Conservation (phyloP, 1,140 invertebrate species). For the Drosophila melanogaster region DNA sequence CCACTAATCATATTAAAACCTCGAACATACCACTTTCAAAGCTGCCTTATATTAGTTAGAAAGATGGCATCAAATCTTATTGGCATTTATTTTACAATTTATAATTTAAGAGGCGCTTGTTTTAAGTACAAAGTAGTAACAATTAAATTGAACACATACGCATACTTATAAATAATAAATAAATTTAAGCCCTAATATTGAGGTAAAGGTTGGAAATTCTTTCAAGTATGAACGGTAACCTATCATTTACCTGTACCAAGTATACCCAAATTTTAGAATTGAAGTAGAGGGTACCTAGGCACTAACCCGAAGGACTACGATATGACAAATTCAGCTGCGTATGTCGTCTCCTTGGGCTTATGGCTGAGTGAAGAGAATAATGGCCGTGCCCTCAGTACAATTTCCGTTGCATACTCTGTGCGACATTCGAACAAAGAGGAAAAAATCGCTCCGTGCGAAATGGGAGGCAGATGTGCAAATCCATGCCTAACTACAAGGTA, state of each 20-base stretch:
- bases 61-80: too few relatives aligned
- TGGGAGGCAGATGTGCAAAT: conserved; percentile 32
- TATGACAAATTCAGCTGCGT: conserved; percentile 63
- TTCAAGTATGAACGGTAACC: too few relatives aligned
- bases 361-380: conserved; percentile 24
- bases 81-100: too few relatives aligned
- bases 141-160: too few relatives aligned
- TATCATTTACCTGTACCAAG: not conserved
- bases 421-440: conserved; percentile 17
- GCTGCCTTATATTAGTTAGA: too few relatives aligned
- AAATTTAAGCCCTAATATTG: too few relatives aligned
- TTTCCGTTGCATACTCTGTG: conserved; percentile 67
- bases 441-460: conserved; percentile 8
- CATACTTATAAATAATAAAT: too few relatives aligned
- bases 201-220: too few relatives aligned
- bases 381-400: conserved; percentile 58
- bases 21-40: too few relatives aligned
- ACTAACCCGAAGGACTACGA: conserved; percentile 35
- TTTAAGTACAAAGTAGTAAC: too few relatives aligned
- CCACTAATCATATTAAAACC: not conserved
- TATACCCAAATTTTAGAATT: not conserved
- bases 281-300: not conserved
- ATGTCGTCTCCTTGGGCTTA: conserved; percentile 36
- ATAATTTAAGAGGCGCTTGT: too few relatives aligned
- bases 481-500: conserved; percentile 78